Base-by-base conservation (phyloP, 2,797 vertebrate genomes). In the Gouania willdenowi region DNA sequence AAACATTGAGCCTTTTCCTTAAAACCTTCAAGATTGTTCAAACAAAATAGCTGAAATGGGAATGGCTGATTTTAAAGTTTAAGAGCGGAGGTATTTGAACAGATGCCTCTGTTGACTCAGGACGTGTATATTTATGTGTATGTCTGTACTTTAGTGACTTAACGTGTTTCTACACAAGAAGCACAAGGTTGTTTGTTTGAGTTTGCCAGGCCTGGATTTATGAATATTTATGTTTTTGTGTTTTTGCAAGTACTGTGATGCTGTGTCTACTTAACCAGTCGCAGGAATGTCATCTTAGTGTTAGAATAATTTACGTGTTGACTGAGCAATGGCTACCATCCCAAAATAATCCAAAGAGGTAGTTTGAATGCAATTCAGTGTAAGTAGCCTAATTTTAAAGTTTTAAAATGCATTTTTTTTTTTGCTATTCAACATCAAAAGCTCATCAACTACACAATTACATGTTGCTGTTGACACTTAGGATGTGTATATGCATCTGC, bases 91-190 rank as follows among this genome's bases (percentile, higher is more conserved):
- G 26, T 10, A 26, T 23, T 37, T 23, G 30, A 46, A 57, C 51
- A 57, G 49, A 66, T 53, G 56, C 41, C 45, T 52, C 43, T 71
- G 66, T 77, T 73, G 64, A 70, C 66, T 62, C 32, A 32, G 21
- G 5, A 3, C 44, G 12, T 75, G 62, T 69, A 48, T 75, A 62
- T 75, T 65, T 75, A 63, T 63, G 25, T 46, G 51, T 45, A 40
- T 8, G 43, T 64, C 63, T 75, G 52, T 44, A 33, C 48, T 45
- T 46, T 41, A 61, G 23, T 22, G 34, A 58, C 23, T 32, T 36
- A 27, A 32, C 16, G 10, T 18, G 8, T 71, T 33, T 57, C 37
- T 44, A 46, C 28, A 28, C n/a, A 50, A 22, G 54, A 65, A 50
- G 51, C 60, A 10, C 21, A 17, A 24, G 30, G 35, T 20, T 51